Base-by-base conservation (phyloP, 2,113 vertebrate genomes). In the Motacilla tschutschensis region DNA sequence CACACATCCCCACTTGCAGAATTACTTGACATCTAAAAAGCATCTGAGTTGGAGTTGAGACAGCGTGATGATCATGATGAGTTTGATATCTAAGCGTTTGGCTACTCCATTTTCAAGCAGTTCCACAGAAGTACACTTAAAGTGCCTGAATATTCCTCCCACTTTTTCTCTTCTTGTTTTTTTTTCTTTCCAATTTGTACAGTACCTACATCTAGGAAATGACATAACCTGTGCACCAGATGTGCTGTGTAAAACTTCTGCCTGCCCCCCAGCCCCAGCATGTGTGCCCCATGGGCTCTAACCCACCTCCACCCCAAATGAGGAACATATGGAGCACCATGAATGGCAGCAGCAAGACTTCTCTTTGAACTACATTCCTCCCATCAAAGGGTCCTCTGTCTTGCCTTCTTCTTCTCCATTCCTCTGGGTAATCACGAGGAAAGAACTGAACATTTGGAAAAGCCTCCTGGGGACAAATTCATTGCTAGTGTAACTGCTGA, bases 381-480 rank as follows among this genome's bases (percentile, higher is more conserved):
- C 54, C 69, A 82, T 93, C 88, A 94, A 93, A 91, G 87, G 70
- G 46, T 75, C 79, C 87, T 95, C 92, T 94, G 88, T 94, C 87
- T 94, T 62, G 82, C 88, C 82, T 47, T 44, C 72, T 41, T 84
- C 82, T 90, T 79, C 72, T 76, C 82, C 1, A 2, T n/a, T 95
- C 88, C 76, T 83, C 87, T 65, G 88, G 82, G 90, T 89, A 94
- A 92, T 93, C 88, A 95, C 3, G 6, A 85, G 84, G 57, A 91
- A 90, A 90, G 86, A 80, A 85, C 58, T 1, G 25, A 93, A 83
- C 87, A 65, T 75, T 93, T 26, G 14, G 46, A 91, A 91, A 94
- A 78, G 82, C 69, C 93, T 94, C 93, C 90, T 87, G 89, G 87
- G 92, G 91, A 71, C 58, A 88, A 93, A 90, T 83, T 93, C 90